Evolutionary conservation across 92 coral and sea anemone species (phyloP).

Genomic region (Zoanthus gigantus): DNA sequence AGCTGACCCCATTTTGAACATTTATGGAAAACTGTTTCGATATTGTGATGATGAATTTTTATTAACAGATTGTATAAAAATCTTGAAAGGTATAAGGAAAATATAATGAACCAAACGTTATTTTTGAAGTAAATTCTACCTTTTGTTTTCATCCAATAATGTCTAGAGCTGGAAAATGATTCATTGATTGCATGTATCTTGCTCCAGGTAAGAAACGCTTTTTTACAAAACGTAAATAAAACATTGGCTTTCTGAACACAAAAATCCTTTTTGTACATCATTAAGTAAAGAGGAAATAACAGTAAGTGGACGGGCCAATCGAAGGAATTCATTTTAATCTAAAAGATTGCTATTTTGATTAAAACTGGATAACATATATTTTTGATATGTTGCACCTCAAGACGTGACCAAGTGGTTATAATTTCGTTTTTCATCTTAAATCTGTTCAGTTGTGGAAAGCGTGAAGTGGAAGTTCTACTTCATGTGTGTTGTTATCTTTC

Average conservation of each 20-base stretch:
- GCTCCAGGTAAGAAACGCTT: slow-evolving; percentile 6
- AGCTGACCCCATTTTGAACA: background rate
- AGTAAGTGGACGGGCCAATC: slow-evolving; percentile 23
- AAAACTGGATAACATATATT: slow-evolving; percentile 12
- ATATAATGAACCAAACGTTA: background rate
- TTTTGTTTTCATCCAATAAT: background rate
- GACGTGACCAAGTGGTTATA: slow-evolving; percentile 4
- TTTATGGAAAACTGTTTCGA: background rate
- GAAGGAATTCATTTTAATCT: background rate
- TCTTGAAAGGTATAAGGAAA: background rate
- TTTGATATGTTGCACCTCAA: slow-evolving; percentile 36
- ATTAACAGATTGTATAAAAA: background rate
- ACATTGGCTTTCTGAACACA: slow-evolving; percentile 33
- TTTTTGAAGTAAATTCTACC: background rate
- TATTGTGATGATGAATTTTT: background rate
- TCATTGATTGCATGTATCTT: background rate
- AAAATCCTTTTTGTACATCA: slow-evolving; percentile 33
- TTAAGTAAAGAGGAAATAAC: background rate
- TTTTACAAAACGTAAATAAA: slow-evolving; percentile 31
- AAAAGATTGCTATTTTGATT: slow-evolving; percentile 33
- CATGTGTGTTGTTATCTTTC: background rate
- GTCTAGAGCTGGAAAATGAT: background rate
- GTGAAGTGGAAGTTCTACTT: background rate
- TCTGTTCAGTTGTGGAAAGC: slow-evolving; percentile 37
- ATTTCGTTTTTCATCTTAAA: background rate